A percentile compares a stretch with the other conserved stretches of the same genome.
Conservation (phyloP, 2,113 vertebrate genomes). For the Urocynchramus pylzowi region DNA sequence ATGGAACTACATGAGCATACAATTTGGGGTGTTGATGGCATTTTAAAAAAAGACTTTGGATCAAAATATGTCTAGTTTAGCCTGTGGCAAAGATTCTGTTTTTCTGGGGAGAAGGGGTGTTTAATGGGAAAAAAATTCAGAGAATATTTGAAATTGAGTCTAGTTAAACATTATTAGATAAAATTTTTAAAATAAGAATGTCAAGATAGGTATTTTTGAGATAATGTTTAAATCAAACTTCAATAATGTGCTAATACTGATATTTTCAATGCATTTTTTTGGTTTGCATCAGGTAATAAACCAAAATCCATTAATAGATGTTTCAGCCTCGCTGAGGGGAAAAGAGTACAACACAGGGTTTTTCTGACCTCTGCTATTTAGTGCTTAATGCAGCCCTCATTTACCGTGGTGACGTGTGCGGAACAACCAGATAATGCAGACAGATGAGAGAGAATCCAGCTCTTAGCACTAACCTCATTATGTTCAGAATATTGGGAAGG, state of each 20-base stretch:
- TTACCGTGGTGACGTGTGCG: background rate
- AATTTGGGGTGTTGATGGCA: background rate
- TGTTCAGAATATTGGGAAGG: slow-evolving; percentile 17
- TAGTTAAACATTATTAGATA: background rate
- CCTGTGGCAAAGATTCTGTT: background rate
- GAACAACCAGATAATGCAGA: slow-evolving; percentile 58
- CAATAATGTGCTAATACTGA: background rate
- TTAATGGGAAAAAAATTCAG: background rate
- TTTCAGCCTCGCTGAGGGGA: background rate
- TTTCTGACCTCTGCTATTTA: slow-evolving; percentile 37
- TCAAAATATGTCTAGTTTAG: background rate
- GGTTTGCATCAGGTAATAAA: background rate
- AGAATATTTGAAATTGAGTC: background rate
- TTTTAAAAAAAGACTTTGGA: background rate
- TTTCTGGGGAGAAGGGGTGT: fast-evolving
- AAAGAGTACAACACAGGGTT: background rate
- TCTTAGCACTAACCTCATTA: slow-evolving; percentile 58
- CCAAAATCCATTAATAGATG: slow-evolving; percentile 8
- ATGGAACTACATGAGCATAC: background rate
- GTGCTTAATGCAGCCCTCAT: slow-evolving; percentile 42
- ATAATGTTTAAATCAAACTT: background rate
- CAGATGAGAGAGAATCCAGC: slow-evolving; percentile 44
- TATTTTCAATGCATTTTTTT: background rate
- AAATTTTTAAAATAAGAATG: background rate
- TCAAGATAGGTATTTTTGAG: background rate